A percentile compares a stretch with the other conserved stretches of the same genome.
Evolutionary conservation across 2,113 vertebrate genomes (phyloP).

Genomic region (Nesogale talazaci): DNA sequence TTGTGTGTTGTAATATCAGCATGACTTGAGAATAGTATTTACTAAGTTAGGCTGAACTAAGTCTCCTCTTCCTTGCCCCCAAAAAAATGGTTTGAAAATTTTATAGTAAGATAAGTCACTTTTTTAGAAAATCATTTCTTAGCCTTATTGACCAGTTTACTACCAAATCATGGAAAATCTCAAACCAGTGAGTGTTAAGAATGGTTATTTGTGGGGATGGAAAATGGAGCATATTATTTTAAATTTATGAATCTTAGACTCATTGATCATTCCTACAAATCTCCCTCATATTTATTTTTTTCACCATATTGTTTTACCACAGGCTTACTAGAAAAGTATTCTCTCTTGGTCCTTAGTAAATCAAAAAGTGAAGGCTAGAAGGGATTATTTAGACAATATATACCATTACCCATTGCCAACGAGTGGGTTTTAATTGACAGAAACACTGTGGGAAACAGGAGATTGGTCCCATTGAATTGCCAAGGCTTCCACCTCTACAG

Average conservation of each 20-base stretch:
- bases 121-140: slow-evolving; percentile 36
- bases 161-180: background rate
- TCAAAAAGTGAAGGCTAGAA: background rate
- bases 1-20: background rate
- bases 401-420: background rate
- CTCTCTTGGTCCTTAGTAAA: background rate
- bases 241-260: slow-evolving; percentile 4
- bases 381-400: background rate
- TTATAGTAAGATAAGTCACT: background rate
- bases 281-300: background rate
- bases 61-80: background rate
- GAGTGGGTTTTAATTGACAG: background rate
- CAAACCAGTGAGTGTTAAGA: slow-evolving; percentile 30
- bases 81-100: background rate
- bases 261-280: background rate
- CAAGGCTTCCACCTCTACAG: background rate
- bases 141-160: background rate
- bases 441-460: background rate
- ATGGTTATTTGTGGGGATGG: background rate
- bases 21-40: slow-evolving; percentile 34
- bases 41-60: slow-evolving; percentile 24
- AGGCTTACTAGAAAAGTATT: slow-evolving; percentile 16
- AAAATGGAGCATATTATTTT: background rate
- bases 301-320: background rate
- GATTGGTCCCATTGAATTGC: too few relatives aligned